Percentiles rank a stretch among this genome's conserved stretches.
These are phyloP conservation scores for Fratercula arctica DNA, from an alignment of 2,797 vertebrate species.

Conservation along the genomic window DNA sequence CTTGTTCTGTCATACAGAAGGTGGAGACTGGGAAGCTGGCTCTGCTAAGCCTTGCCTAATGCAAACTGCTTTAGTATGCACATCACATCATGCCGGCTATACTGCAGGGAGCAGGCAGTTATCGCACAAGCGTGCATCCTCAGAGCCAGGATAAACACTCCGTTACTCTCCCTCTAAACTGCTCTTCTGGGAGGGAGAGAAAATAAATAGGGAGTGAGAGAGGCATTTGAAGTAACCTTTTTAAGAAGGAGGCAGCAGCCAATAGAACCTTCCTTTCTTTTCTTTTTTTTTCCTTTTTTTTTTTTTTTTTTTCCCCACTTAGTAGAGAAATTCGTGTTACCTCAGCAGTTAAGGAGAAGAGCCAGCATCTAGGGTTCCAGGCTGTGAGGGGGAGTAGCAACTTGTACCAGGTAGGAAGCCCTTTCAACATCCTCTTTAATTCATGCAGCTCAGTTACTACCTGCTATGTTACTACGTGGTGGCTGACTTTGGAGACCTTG, in stretches of 20 bases:
- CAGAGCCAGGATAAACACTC: slow-evolving; percentile 71
- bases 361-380: slow-evolving; percentile 58
- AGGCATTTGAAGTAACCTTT: slow-evolving; percentile 55
- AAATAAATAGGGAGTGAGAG: slow-evolving; percentile 59
- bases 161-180: slow-evolving; percentile 68
- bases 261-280: not conserved
- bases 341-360: slow-evolving; percentile 65
- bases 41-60: slow-evolving; percentile 69
- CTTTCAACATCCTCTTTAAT: slow-evolving; percentile 70
- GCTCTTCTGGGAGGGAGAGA: slow-evolving; percentile 58
- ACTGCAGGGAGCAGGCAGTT: slow-evolving; percentile 75
- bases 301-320: not conserved
- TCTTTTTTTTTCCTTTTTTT: not conserved
- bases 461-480: slow-evolving; percentile 38
- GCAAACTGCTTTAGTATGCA: slow-evolving; percentile 73
- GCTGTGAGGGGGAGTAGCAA: slow-evolving; percentile 71
- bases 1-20: slow-evolving; percentile 32
- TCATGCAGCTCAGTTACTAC: slow-evolving; percentile 61
- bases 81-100: slow-evolving; percentile 68
- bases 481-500: slow-evolving; percentile 76
- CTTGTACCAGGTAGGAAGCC: slow-evolving; percentile 71
- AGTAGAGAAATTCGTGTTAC: slow-evolving; percentile 49
- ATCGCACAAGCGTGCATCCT: slow-evolving; percentile 69
- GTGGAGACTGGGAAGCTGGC: slow-evolving; percentile 53
- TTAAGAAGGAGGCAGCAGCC: slow-evolving; percentile 52